Base-by-base conservation (phyloP, 2,113 vertebrate species). In the Pitta sordida region DNA sequence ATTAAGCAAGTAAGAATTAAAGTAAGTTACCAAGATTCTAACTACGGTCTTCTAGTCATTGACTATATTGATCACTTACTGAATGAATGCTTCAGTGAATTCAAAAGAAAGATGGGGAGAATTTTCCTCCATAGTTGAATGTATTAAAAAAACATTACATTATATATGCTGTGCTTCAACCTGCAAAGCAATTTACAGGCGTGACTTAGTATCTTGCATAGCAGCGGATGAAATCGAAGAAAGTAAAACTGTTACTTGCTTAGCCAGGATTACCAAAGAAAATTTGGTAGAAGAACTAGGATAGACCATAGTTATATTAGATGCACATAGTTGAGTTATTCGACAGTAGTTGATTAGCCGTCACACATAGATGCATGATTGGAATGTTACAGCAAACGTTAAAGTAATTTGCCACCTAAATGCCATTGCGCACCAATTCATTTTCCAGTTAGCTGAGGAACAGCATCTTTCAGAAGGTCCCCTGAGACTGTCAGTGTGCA, bases 171-270 rank as follows among this genome's bases (percentile, higher is more conserved):
- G n/a, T 68, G 16, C 52, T 90, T 90, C 49, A 48, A 5, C n/a
- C 13, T 82, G 15, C 19, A 83, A 49, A 80, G n/a, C 20, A 29
- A 14, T 79, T 79, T 82, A 30, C 44, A 58, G 46, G 32, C 11
- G 7, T 63, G n/a, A 22, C 39, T 37, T 60, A 30, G 9, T 46
- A 15, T 27, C 7, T 87, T 1, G 0, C 2, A 1, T 63, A 59
- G 14, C 9, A 52, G 17, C 11, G 29, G 43, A 43, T 4, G 12
- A 86, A 87, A 62, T 30, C 43, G 20, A 82, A 69, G 74, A 59
- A 89, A 71, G 14, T 51, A 63, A n/a, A 46, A 16, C 8, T 37
- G 2, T 65, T 67, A 1, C 15, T 44, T 81, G 34, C 37, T 84
- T 91, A 53, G 3, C 26, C 17, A 60, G 37, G 24, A 39, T 7